phyloP scores from a whole-genome alignment of 2,113 vertebrate species.

The Addax nasomaculatus region DNA sequence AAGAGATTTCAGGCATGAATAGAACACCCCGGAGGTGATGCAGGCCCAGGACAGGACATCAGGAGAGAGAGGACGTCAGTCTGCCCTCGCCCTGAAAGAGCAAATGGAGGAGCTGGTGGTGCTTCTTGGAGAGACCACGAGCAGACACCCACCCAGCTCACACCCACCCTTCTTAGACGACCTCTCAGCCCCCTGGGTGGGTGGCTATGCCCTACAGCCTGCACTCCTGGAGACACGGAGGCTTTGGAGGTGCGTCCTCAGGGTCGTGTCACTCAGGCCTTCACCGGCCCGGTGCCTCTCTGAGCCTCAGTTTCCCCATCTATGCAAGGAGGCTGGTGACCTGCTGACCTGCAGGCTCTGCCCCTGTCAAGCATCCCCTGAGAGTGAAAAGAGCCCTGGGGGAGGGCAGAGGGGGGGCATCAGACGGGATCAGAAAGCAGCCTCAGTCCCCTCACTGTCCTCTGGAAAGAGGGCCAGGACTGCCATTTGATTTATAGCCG shows the following conservation, averaged over 20 bases:
- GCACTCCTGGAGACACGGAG: not conserved
- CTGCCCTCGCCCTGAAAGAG: not conserved
- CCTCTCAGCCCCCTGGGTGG: not conserved
- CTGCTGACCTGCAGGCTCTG: fast-evolving
- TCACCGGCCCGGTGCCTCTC: fast-evolving
- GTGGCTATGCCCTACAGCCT: not conserved
- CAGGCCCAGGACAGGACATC: not conserved
- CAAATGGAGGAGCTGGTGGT: fast-evolving
- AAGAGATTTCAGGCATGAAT: not conserved
- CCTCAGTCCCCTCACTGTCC: not conserved
- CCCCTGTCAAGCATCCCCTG: no score
- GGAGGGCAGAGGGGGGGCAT: fast-evolving
- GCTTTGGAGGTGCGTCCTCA: not conserved
- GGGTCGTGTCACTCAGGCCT: not conserved
- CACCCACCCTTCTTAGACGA: not conserved
- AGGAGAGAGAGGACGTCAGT: not conserved
- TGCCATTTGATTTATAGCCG: not conserved
- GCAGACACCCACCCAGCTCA: not conserved
- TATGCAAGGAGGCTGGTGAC: not conserved
- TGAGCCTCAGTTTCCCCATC: not conserved
- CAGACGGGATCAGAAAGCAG: not conserved
- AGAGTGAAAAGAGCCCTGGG: not conserved
- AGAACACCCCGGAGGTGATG: not conserved
- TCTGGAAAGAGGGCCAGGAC: not conserved
- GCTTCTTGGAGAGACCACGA: fast-evolving